Evolutionary conservation across 2,888 invertebrate species (phyloP).

Genomic region (Cepaea hortensis): DNA sequence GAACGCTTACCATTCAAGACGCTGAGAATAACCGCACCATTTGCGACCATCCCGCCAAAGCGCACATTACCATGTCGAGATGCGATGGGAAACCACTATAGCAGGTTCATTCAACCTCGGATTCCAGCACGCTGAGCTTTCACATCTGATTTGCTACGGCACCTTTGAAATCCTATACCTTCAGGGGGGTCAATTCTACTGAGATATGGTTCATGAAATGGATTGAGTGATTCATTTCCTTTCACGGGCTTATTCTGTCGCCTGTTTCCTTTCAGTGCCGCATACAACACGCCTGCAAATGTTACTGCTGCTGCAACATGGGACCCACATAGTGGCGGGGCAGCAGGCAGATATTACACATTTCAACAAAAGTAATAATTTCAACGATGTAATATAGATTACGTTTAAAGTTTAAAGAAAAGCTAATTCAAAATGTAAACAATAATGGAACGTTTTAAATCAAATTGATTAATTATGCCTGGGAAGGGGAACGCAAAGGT

Average conservation of each 20-base stretch:
- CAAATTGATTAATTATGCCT: no score
- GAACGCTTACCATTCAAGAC: conserved; percentile 6
- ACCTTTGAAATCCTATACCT: conserved; percentile 22
- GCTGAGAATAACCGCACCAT: not conserved
- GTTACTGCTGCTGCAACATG: not conserved
- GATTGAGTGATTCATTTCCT: conserved; percentile 4
- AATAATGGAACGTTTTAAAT: no score
- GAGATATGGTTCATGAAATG: conserved; percentile 23
- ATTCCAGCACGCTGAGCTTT: conserved; percentile 9
- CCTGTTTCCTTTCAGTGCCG: not conserved
- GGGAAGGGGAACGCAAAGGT: no score
- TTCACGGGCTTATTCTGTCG: not conserved
- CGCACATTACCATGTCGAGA: not conserved
- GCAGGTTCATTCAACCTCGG: not conserved
- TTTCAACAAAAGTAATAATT: no score
- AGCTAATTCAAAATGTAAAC: no score
- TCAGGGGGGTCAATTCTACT: conserved; percentile 5
- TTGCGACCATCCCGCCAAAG: not conserved
- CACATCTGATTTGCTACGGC: conserved; percentile 20
- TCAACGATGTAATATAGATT: no score
- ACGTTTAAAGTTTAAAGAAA: no score
- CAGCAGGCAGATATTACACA: no score
- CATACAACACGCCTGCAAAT: not conserved
- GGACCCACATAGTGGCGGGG: no score
- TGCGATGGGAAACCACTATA: not conserved